phyloP scores from a whole-genome alignment of 2,888 invertebrate species.

The Panopea generosa region DNA sequence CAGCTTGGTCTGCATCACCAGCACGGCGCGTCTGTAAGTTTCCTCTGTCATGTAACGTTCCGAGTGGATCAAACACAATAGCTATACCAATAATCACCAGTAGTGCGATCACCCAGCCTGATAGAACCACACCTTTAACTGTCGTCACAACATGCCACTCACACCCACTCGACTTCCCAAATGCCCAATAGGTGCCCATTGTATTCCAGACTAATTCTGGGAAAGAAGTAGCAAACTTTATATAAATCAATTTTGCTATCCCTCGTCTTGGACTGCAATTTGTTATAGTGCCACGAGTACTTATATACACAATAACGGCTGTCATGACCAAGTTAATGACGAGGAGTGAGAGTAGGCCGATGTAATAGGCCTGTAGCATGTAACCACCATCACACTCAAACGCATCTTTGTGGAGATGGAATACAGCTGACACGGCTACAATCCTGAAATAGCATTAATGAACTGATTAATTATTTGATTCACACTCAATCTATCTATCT shows the following conservation, averaged over 20 bases:
- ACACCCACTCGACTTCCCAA: slow-evolving; percentile 83
- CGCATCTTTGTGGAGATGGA: slow-evolving; percentile 88
- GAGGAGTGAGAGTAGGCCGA: slow-evolving; percentile 87
- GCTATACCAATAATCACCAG: slow-evolving; percentile 90
- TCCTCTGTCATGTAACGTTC: slow-evolving; percentile 87
- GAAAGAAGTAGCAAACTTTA: slow-evolving; percentile 91
- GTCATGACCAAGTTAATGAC: slow-evolving; percentile 83
- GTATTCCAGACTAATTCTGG: slow-evolving; percentile 93
- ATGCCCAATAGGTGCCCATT: slow-evolving; percentile 93
- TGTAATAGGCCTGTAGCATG: slow-evolving; percentile 90
- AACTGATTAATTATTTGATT: no score
- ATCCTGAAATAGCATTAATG: no score
- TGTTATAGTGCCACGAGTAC: slow-evolving; percentile 90
- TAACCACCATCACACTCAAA: slow-evolving; percentile 91
- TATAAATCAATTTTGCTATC: slow-evolving; percentile 90
- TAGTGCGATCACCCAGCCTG: slow-evolving; percentile 92
- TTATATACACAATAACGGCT: slow-evolving; percentile 76
- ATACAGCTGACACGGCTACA: slow-evolving; percentile 89
- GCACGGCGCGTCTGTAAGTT: no score
- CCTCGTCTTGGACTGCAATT: slow-evolving; percentile 90
- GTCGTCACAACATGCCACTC: slow-evolving; percentile 72
- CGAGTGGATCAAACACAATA: slow-evolving; percentile 93
- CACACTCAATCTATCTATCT: no score
- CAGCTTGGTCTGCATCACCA: no score
- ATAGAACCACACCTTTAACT: slow-evolving; percentile 90